Evolutionary conservation across 2,113 vertebrate species (phyloP), one percentile per base, ranked within the genome.

Genomic region (Phaethornis superciliosus): DNA sequence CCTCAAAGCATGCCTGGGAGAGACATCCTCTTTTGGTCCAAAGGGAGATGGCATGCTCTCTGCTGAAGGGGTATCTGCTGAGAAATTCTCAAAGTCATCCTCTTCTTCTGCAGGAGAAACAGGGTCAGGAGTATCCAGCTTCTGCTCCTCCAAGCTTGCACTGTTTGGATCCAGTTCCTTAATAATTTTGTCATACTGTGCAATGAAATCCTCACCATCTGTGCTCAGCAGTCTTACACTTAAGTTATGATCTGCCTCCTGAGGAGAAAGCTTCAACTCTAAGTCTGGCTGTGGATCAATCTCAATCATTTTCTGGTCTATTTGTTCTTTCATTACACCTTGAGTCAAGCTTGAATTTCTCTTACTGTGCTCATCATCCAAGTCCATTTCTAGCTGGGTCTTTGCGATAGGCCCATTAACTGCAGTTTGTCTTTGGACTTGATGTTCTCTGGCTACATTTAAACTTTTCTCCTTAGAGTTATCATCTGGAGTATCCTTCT

Each of bases 141-240:
- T 97, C 94, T 40, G 86, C 35, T 96, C 98, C 20, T 67, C 89
- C 46, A 92, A 89, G 90, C 97, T 97, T 80, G 85, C 81, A 0
- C 94, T 55, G 54, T 97, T 97, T 4, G 97, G 95, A 90, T 98
- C 98, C 95, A 99, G 95, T 21, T 98, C 98, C 72, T 98, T 98
- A 83, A 99, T 98, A 82, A 99, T 98, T 74, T 98, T 98, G 92
- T 99, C 98, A 32, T 98, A 99, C 92, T 98, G 98, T 51, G 98
- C 95, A 67, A 99, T 96, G 63, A 99, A 97, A 95, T 99, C 99
- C 4, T 98, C 98, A 2, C 97, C 95, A 22, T 97, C 96, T 13
- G 96, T 85, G 56, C 67, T 89, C 23, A 92, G 22, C 24, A 30
- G 94, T 18, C 60, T 91, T 35, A 79, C 79, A 72, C 93, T 94